Base-by-base conservation (phyloP, 1,140 invertebrate genomes). In the Adelges cooleyi region DNA sequence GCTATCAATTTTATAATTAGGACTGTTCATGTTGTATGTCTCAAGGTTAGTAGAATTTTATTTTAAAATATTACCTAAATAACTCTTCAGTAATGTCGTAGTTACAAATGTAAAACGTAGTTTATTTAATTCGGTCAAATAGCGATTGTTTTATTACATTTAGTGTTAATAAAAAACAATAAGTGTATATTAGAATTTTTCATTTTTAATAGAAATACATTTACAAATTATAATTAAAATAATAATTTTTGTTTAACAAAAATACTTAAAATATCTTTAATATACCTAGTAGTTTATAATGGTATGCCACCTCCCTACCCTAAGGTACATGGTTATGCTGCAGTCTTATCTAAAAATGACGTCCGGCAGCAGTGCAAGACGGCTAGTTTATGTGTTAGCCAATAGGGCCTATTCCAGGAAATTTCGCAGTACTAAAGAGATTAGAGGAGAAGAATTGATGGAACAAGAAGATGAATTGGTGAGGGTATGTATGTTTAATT, bases 261-360 rank as follows among this genome's bases (percentile, higher is more conserved):
- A n/a, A n/a, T n/a, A n/a, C n/a, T n/a, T n/a, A n/a, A n/a, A n/a
- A n/a, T n/a, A n/a, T n/a, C n/a, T n/a, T n/a, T n/a, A n/a, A n/a
- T n/a, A n/a, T n/a, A n/a, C n/a, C n/a, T n/a, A 6, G 11, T 33
- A 33, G 29, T 33, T 33, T 33, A 33, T 62, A 48, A 62, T 33
- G 22, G 27, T 62, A 29, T 62, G 56, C 56, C 56, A 46, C 56
- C 56, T 62, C 56, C 56, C 56, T 48, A 48, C 56, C 0, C 3
- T 40, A 46, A 62, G 56, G 56, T 62, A 18, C 25, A 62, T 25
- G 18, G 56, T 62, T 27, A 62, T 62, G 56, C 40, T 62, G 56
- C 38, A 62, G 44, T 46, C 56, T 23, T 62, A 27, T 62, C 44
- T 62, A 29, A 62, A 48, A 62, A 62, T 62, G 56, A 62, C 44